phyloP scores from a whole-genome alignment of 1,140 invertebrate genomes.

The Homarus americanus region DNA sequence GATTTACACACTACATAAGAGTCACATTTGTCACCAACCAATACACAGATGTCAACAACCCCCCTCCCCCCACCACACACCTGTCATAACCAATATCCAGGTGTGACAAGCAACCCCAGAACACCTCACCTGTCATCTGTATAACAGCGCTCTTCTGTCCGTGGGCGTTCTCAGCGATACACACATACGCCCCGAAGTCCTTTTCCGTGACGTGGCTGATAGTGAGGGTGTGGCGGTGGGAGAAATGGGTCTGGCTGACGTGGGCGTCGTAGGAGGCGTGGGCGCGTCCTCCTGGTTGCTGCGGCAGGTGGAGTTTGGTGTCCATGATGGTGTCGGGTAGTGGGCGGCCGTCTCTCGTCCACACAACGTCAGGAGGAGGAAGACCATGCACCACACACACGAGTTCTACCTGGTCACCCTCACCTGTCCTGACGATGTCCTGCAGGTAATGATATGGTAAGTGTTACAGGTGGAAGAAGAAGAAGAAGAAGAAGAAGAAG shows the following conservation, averaged over 20 bases:
- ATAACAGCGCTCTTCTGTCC: conserved; percentile 26
- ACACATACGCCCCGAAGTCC: conserved; percentile 72
- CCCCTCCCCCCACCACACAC: too few relatives aligned
- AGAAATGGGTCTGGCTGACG: conserved; percentile 44
- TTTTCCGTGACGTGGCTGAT: conserved; percentile 65
- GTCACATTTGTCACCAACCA: too few relatives aligned
- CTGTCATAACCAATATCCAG: too few relatives aligned
- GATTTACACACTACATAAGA: too few relatives aligned
- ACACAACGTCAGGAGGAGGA: conserved; percentile 54
- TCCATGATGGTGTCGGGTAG: conserved; percentile 28
- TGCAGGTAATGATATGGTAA: neutral
- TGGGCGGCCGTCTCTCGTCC: conserved; percentile 26
- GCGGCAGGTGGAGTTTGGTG: conserved; percentile 38
- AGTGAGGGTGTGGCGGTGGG: conserved; percentile 69
- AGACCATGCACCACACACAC: conserved; percentile 71
- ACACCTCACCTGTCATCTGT: conserved; percentile 19
- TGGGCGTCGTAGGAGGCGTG: conserved; percentile 43
- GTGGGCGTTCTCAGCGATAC: conserved; percentile 67
- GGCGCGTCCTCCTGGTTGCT: neutral
- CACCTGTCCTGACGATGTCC: conserved; percentile 67
- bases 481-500: too few relatives aligned
- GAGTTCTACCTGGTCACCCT: conserved; percentile 69
- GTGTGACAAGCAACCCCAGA: too few relatives aligned
- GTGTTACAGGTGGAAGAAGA: too few relatives aligned
- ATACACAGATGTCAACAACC: too few relatives aligned